Conservation (phyloP, 2,797 vertebrate species). For the Anas flavirostris region DNA sequence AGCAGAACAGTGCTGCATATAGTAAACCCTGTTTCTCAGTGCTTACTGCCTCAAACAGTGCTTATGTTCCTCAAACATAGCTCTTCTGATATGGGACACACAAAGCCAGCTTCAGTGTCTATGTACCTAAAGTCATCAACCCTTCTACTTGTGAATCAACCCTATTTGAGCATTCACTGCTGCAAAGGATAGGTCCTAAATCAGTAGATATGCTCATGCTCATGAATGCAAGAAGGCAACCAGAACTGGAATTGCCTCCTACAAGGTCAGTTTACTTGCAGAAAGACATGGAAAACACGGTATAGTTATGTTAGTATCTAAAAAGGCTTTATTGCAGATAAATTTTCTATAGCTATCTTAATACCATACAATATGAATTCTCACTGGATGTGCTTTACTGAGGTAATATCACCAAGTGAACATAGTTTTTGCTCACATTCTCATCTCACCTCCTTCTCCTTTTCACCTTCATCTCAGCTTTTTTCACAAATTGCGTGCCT, state of each 20-base stretch:
- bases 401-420: not conserved
- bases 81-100: not conserved
- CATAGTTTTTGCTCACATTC: not conserved
- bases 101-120: not conserved
- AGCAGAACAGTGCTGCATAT: not conserved
- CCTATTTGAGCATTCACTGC: accelerated
- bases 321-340: not conserved
- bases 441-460: not conserved
- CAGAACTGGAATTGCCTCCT: not conserved
- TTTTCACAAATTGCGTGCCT: not conserved
- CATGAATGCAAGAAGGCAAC: not conserved
- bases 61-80: not conserved
- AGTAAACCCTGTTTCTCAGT: not conserved
- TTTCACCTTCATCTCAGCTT: not conserved
- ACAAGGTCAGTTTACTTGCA: not conserved
- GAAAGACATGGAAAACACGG: not conserved
- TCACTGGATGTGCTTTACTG: not conserved
- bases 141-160: not conserved
- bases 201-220: not conserved
- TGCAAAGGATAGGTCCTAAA: not conserved
- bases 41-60: not conserved
- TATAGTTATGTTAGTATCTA: not conserved
- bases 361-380: not conserved
- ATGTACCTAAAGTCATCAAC: not conserved
- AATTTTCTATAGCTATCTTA: not conserved